Evolutionary conservation across 2,113 vertebrate species (phyloP).

Genomic region (Pseudolaguvia tuberculata): DNA sequence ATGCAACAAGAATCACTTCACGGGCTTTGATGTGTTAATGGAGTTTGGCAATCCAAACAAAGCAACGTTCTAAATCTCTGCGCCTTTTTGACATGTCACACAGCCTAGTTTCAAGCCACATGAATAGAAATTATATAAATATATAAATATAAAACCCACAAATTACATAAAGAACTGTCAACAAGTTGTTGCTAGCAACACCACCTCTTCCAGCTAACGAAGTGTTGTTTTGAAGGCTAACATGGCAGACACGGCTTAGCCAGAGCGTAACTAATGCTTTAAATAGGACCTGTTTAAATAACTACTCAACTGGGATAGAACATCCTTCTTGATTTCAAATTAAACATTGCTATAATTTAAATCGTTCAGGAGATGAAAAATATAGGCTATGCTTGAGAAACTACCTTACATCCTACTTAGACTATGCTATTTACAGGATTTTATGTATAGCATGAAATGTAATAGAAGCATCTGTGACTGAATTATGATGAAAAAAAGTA

Average conservation of each 20-base stretch:
- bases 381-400: background rate
- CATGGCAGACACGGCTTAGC: constrained; percentile 9
- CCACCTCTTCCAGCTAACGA: background rate
- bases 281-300: constrained; percentile 19
- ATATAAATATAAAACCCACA: background rate
- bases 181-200: background rate
- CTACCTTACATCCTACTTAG: background rate
- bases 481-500: too few species aligned
- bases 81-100: constrained; percentile 6
- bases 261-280: constrained; percentile 18
- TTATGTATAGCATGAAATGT: background rate
- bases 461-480: too few species aligned
- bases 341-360: background rate
- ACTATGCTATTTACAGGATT: background rate
- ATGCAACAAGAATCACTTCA: constrained; percentile 2
- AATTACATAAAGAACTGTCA: constrained; percentile 4
- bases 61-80: background rate
- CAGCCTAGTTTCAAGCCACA: background rate
- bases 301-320: constrained; percentile 14
- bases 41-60: constrained; percentile 9
- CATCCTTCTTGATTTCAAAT: constrained; percentile 21
- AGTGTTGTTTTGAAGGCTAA: constrained; percentile 13
- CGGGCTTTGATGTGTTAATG: constrained; percentile 1
- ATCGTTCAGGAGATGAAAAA: background rate
- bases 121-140: background rate